Evolutionary conservation across 1,140 invertebrate species (phyloP).

Genomic region (Drosophila lini): DNA sequence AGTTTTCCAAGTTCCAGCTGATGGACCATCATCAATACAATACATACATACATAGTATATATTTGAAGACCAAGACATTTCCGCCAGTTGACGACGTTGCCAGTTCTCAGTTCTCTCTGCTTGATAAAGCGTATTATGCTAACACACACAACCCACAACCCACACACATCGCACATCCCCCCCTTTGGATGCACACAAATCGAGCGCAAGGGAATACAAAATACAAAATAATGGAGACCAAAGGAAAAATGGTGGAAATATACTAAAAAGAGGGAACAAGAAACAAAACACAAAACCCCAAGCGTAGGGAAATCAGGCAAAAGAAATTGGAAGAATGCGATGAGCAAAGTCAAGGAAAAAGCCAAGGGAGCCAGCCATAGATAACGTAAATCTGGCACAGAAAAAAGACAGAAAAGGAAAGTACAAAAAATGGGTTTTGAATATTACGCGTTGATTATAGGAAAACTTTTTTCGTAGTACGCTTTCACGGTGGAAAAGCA

Average conservation of each 20-base stretch:
- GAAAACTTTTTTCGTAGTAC: slow-evolving; percentile 6
- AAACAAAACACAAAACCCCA: slow-evolving; percentile 9
- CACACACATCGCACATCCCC: slow-evolving; percentile 2
- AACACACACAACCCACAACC: slow-evolving; percentile 25
- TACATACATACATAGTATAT: slow-evolving; percentile 7
- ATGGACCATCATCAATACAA: slow-evolving; percentile 33
- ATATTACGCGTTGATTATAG: slow-evolving; percentile 46
- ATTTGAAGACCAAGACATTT: slow-evolving; percentile 42
- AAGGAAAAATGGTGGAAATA: slow-evolving; percentile 5
- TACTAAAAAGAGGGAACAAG: background rate
- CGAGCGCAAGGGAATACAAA: slow-evolving; percentile 67
- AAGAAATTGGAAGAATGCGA: slow-evolving; percentile 30
- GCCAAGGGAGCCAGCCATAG: slow-evolving; percentile 11
- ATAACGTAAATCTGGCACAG: slow-evolving; percentile 22
- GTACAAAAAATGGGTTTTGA: slow-evolving; percentile 25
- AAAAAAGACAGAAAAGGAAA: background rate
- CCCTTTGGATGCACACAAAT: slow-evolving; percentile 50
- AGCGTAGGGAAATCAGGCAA: slow-evolving; percentile 6
- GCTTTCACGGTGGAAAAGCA: slow-evolving; percentile 3
- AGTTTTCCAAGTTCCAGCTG: background rate
- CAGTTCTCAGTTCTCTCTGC: slow-evolving; percentile 24
- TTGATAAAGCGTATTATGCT: slow-evolving; percentile 71
- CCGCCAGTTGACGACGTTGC: slow-evolving; percentile 49
- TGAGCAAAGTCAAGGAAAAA: slow-evolving; percentile 12
- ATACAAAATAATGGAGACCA: slow-evolving; percentile 65